These are phyloP conservation scores for Sinonovacula constricta DNA, from an alignment of 1,140 invertebrate species.

Conservation along the genomic window DNA sequence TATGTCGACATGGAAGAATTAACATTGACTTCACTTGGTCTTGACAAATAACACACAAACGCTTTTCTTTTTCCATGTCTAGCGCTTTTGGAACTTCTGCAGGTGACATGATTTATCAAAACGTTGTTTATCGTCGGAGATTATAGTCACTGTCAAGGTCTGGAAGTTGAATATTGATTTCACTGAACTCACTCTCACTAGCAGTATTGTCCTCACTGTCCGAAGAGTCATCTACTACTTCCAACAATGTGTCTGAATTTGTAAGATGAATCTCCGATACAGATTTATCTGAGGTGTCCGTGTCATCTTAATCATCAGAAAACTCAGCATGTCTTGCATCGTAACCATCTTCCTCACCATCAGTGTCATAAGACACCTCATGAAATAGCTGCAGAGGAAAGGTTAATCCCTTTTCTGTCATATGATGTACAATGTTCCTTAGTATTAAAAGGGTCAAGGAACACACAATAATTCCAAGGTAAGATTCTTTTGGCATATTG, in stretches of 20 bases:
- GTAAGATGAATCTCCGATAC: conserved; percentile 26
- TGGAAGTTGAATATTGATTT: conserved; percentile 70
- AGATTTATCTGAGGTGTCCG: conserved; percentile 38
- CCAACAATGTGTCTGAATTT: conserved; percentile 14
- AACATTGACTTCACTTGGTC: conserved; percentile 78
- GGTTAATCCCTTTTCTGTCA: conserved; percentile 53
- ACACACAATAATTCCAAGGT: conserved; percentile 53
- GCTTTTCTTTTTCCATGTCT: conserved; percentile 76
- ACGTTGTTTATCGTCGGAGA: conserved; percentile 61
- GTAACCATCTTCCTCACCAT: conserved; percentile 24
- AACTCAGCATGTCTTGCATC: conserved; percentile 47
- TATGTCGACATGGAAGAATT: conserved; percentile 78
- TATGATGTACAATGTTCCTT: conserved; percentile 31
- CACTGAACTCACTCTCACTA: conserved; percentile 58
- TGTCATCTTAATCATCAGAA: conserved; percentile 53
- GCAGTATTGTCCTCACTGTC: conserved; percentile 52
- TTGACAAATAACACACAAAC: conserved; percentile 79
- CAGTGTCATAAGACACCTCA: not conserved
- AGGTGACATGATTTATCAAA: conserved; percentile 34
- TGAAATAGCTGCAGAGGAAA: conserved; percentile 47
- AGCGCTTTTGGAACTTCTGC: conserved; percentile 69
- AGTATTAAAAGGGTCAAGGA: conserved; percentile 32
- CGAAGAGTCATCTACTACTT: conserved; percentile 49
- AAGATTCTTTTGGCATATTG: conserved; percentile 54
- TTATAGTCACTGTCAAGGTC: conserved; percentile 37